Evolutionary conservation across 2,888 invertebrate genomes (phyloP), one percentile per base, ranked within the genome.

Genomic region (Eugnorisma glareosa): DNA sequence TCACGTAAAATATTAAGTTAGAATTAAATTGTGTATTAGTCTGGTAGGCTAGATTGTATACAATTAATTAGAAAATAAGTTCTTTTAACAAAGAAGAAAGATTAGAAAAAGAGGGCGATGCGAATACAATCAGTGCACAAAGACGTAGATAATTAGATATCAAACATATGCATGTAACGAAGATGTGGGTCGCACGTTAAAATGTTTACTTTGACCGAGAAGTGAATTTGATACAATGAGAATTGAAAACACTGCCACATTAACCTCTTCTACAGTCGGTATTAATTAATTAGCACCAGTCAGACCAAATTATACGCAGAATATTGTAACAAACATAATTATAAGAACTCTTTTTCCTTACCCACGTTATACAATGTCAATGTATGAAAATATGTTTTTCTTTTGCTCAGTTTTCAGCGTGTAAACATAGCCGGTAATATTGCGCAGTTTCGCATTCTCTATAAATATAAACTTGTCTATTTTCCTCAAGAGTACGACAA

Each of bases 391-490:
- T 74, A 68, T 70, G 69, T 75, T 64, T 85, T 59, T 74, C 63
- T 59, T 72, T 57, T 43, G 66, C 63, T 54, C 28, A 37, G 40
- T 82, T 74, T 78, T 73, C 69, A 82, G 69, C 31, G 28, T 43
- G 72, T 67, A 84, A 81, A 74, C 67, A 73, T 13, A 28, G 18
- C 35, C 43, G 1, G 48, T 73, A 70, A 15, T 73, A 84, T 45
- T 85, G 73, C 82, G 82, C 77, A 84, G 77, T 82, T 83, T 48
- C 11, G 10, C 48, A 59, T 48, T 64, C 68, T 72, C 21, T 81
- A 57, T 72, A 74, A 74, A 82, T 69, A 73, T 71, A 64, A 59
- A 66, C 13, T 67, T 74, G 66, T 82, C 61, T 77, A 67, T 82
- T 85, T 77, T 73, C 77, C 77, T 81, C 81, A 59, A 59, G 21